phyloP scores from a whole-genome alignment of 2,113 vertebrate species.

The Desmodus rotundus region DNA sequence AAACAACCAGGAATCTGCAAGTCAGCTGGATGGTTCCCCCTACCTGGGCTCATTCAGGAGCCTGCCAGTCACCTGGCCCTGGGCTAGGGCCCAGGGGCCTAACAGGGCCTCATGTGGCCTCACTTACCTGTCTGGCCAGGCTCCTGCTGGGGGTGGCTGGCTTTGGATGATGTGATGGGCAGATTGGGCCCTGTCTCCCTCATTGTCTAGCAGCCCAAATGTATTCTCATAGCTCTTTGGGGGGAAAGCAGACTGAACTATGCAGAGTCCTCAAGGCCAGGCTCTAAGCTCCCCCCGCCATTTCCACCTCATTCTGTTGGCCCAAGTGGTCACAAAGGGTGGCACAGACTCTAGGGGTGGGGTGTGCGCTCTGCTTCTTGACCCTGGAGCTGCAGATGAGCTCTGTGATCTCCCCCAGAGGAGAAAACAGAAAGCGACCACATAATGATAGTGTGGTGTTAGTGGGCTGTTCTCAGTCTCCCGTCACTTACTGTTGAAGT shows the following conservation, averaged over 20 bases:
- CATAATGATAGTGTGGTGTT: neutral
- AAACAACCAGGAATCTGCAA: rapidly evolving
- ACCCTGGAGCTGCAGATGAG: rapidly evolving
- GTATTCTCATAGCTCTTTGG: neutral
- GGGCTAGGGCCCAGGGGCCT: rapidly evolving
- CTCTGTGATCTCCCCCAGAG: neutral
- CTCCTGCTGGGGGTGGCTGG: neutral
- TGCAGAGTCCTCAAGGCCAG: neutral
- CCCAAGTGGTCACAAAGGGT: neutral
- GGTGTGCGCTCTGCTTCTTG: neutral
- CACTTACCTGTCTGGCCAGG: neutral
- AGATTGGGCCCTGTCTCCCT: neutral
- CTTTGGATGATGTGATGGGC: neutral
- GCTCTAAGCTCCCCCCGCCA: neutral
- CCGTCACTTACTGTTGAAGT: neutral
- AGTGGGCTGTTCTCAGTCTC: neutral
- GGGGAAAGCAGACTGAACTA: neutral
- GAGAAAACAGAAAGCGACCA: neutral
- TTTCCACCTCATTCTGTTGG: neutral
- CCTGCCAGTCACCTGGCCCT: neutral
- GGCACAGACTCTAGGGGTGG: neutral
- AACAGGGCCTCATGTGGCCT: rapidly evolving
- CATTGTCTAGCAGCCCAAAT: neutral
- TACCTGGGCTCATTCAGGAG: rapidly evolving
- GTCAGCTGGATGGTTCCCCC: neutral